Base-by-base conservation (phyloP, 2,888 invertebrate genomes). In the Hydrotaea diabolus region DNA sequence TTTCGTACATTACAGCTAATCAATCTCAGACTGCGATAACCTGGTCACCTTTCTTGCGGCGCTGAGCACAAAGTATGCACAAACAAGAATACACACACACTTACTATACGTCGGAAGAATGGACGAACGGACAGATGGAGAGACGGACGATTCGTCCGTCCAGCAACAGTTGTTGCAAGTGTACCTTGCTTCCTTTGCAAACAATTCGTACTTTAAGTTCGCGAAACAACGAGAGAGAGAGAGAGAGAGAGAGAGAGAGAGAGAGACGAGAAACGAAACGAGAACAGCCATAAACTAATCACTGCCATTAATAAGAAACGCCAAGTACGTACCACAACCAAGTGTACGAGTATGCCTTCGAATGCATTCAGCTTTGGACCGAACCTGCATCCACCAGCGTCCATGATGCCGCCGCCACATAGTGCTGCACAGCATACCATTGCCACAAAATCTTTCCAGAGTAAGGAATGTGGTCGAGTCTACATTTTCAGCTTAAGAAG, bases 381-480 rank as follows among this genome's bases (percentile, higher is more conserved):
- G 49, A n/a, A 13, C 49, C 15, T 8, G 11, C 39, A 39, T 8
- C 3, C 39, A 9, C 3, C 39, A 39, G 13, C 39, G 9, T 31
- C 39, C 39, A 39, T 9, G 7, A 11, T 4, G 11, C 9, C 1
- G n/a, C n/a, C n/a, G n/a, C n/a, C n/a, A n/a, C n/a, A n/a, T n/a
- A n/a, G n/a, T 39, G 39, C 39, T 26, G 69, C 23, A 13, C 43
- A 21, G 69, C 46, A 39, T 59, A 39, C 21, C 23, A 46, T 19
- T 36, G 36, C 23, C 31, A 31, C 31, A 5, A 46, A 69, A 69
- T 69, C 43, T 23, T 69, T 78, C 79, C 79, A 69, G 31, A 78
- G 76, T 21, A 66, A 82, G 85, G 85, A 85, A 85, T 85, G 85
- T 75, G 85, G 84, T 82, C 79, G 74, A 80, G 85, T 77, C 85